A percentile compares a stretch with the other conserved stretches of the same genome.
Conservation (phyloP, 2,797 vertebrate species). For the Gobio occitaniae region DNA sequence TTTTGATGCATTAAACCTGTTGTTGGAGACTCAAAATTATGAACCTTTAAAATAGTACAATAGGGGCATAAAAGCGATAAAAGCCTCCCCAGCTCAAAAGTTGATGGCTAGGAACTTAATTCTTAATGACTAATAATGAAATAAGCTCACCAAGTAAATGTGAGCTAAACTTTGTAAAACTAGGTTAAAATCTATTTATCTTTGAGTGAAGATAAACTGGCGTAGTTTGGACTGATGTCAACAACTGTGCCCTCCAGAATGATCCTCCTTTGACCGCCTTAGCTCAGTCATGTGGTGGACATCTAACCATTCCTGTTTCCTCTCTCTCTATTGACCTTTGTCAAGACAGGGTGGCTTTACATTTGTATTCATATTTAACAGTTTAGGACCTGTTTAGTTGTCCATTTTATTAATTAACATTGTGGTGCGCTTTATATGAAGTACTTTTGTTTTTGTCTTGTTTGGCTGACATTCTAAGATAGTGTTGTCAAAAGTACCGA, state of each 20-base stretch:
- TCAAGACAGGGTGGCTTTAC: not conserved
- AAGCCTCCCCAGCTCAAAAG: not conserved
- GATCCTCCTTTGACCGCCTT: conserved; percentile 6
- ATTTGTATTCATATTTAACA: not conserved
- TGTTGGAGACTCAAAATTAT: too few species aligned
- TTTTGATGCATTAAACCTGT: too few species aligned
- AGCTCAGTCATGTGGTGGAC: not conserved
- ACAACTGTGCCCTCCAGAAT: not conserved
- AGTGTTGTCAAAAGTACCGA: too few species aligned
- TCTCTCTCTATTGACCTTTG: not conserved
- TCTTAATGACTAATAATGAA: not conserved
- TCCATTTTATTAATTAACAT: too few species aligned
- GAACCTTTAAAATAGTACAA: too few species aligned
- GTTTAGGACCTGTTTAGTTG: not conserved
- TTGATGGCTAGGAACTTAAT: not conserved
- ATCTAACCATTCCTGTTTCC: not conserved
- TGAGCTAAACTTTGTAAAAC: not conserved
- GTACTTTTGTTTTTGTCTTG: not conserved
- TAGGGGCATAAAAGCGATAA: too few species aligned
- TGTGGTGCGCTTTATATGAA: too few species aligned
- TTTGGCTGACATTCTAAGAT: not conserved
- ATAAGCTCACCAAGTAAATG: not conserved
- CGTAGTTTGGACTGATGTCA: not conserved
- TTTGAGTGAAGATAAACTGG: not conserved
- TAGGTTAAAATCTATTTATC: not conserved